Evolutionary conservation across 2,888 invertebrate genomes (phyloP).

Genomic region (Erebia aethiops): DNA sequence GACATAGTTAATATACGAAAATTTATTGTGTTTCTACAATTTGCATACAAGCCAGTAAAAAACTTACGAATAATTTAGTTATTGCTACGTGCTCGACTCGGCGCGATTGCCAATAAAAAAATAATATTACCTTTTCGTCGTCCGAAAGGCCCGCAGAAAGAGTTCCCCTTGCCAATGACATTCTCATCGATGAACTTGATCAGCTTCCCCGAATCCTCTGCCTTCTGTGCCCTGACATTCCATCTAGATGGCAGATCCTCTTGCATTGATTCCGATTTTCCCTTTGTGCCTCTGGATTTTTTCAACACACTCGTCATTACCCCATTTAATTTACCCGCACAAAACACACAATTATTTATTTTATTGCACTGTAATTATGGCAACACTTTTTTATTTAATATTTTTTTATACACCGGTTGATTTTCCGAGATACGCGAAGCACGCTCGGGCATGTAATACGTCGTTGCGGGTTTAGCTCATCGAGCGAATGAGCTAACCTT

Average conservation of each 20-base stretch:
- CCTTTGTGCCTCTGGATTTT: constrained; percentile 76
- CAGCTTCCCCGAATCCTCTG: constrained; percentile 87
- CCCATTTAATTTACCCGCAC: constrained; percentile 53
- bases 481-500: constrained; percentile 40
- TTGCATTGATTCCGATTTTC: constrained; percentile 81
- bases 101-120: constrained; percentile 10
- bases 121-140: constrained; percentile 87
- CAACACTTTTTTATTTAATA: constrained; percentile 13
- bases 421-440: constrained; percentile 34
- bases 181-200: constrained; percentile 91
- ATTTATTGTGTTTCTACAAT: no score
- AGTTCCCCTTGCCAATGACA: constrained; percentile 90
- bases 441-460: constrained; percentile 32
- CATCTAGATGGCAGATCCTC: constrained; percentile 76
- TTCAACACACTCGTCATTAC: constrained; percentile 78
- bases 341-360: constrained; percentile 56
- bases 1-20: no score
- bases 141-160: constrained; percentile 92
- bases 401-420: constrained; percentile 19
- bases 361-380: constrained; percentile 33
- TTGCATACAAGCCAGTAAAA: neutral
- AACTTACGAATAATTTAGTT: neutral
- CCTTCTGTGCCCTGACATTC: constrained; percentile 73
- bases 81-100: neutral
- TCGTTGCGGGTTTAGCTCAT: constrained; percentile 37